Conservation (phyloP, 2,797 vertebrate genomes). For the Poeciliopsis turneri region DNA sequence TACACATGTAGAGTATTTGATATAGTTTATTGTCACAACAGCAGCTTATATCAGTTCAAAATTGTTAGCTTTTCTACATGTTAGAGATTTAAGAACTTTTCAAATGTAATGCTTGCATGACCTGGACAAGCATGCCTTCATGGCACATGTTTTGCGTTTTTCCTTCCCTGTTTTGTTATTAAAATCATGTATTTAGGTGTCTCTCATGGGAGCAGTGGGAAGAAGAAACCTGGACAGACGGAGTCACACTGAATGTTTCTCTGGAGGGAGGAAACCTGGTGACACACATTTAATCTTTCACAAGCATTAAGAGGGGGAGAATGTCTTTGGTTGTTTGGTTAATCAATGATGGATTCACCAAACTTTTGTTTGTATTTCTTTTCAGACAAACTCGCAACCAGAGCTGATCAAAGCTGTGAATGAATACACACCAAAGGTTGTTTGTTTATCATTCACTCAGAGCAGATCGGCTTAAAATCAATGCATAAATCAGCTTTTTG, state of each 20-base stretch:
- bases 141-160: neutral
- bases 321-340: neutral
- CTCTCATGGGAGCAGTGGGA: constrained; percentile 83
- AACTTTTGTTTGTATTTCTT: neutral
- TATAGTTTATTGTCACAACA: neutral
- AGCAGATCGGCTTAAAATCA: neutral
- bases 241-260: constrained; percentile 66
- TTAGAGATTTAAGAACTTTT: neutral
- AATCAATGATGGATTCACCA: neutral
- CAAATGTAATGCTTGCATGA: neutral
- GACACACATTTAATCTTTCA: neutral
- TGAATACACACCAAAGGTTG: constrained; percentile 75
- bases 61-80: neutral
- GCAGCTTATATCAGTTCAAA: neutral
- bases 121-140: neutral
- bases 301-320: neutral
- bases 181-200: constrained; percentile 63
- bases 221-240: constrained; percentile 73
- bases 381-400: constrained; percentile 63
- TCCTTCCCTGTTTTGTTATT: neutral
- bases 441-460: neutral
- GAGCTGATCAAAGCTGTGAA: constrained; percentile 60
- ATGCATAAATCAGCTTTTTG: neutral
- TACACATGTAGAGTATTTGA: neutral
- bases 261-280: constrained; percentile 72